Conservation (phyloP, 1,140 invertebrate species). For the Mylabris phalerata region DNA sequence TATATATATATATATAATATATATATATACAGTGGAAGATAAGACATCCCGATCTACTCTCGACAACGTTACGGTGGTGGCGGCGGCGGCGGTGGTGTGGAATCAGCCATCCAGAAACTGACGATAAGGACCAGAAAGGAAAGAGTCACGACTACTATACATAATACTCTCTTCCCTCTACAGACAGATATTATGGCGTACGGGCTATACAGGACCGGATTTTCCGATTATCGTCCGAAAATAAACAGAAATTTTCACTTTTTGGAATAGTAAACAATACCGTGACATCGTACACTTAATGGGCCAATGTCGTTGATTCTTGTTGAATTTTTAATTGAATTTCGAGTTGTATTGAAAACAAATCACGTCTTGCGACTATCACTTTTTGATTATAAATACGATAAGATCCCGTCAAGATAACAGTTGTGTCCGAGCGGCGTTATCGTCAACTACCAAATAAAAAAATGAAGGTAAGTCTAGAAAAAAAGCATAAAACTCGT, state of each 20-base stretch:
- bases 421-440: conserved; percentile 18
- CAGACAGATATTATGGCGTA: too few relatives aligned
- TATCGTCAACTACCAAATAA: conserved; percentile 1
- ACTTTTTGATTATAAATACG: conserved; percentile 24
- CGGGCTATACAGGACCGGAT: too few relatives aligned
- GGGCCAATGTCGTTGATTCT: conserved; percentile 12
- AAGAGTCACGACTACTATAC: conserved; percentile 18
- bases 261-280: background rate
- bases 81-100: conserved; percentile 26
- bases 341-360: background rate
- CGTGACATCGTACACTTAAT: conserved; percentile 9
- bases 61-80: too few relatives aligned
- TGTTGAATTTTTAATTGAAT: conserved; percentile 9
- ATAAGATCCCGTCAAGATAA: conserved; percentile 16
- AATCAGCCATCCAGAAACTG: conserved; percentile 40
- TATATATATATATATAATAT: too few relatives aligned
- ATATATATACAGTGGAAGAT: conserved; percentile 23
- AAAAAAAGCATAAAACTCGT: background rate
- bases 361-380: conserved; percentile 6
- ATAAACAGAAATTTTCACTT: too few relatives aligned
- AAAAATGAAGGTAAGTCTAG: conserved; percentile 33
- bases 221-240: too few relatives aligned
- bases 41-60: conserved; percentile 36
- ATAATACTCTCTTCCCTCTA: too few relatives aligned
- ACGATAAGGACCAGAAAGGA: conserved; percentile 37